Evolutionary conservation across 1,140 invertebrate genomes (phyloP), one percentile per base, ranked within the genome.

Genomic region (Neelides sp.): DNA sequence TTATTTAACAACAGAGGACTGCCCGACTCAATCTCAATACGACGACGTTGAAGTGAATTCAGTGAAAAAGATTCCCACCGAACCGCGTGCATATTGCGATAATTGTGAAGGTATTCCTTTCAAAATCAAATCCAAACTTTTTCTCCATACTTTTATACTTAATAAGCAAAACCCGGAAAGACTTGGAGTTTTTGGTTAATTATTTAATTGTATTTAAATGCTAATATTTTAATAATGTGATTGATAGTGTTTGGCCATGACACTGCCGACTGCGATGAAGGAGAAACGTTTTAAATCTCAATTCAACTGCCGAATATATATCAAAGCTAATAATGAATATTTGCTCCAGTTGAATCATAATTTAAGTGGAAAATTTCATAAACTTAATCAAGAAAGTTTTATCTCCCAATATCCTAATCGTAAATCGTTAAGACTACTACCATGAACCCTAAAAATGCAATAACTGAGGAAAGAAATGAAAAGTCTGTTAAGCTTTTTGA

Each of bases 51-150:
- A 73, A 4, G 66, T 65, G 13, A 66, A 69, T 28, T 69, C 67
- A 39, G 61, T 71, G 4, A 62, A 70, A 34, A 47, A 50, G 28
- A 60, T 68, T 55, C 51, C 58, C 46, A 50, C 45, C 39, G 61
- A 58, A 58, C 75, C 79, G 3, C 70, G 90, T 45, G 80, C 86
- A 36, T 96, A 93, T 70, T 96, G 90, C 71, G 83, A 88, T 54
- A 82, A 78, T 54, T 96, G 91, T 72, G 90, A 94, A 82, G 78
- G 86, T 90, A 72, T 64, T 61, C 65, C 41, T 34, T 26, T 46
- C 15, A 40, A 45, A 30, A 52, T 27, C 5, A 27, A 30, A 30
- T 40, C 48, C n/a, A 40, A 10, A 35, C 47, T 41, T 46, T 37
- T 47, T 43, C 17, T n/a, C 28, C 12, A 42, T 23, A 37, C 19